Base-by-base conservation (phyloP, 2,113 vertebrate genomes). In the Apodemus speciosus region DNA sequence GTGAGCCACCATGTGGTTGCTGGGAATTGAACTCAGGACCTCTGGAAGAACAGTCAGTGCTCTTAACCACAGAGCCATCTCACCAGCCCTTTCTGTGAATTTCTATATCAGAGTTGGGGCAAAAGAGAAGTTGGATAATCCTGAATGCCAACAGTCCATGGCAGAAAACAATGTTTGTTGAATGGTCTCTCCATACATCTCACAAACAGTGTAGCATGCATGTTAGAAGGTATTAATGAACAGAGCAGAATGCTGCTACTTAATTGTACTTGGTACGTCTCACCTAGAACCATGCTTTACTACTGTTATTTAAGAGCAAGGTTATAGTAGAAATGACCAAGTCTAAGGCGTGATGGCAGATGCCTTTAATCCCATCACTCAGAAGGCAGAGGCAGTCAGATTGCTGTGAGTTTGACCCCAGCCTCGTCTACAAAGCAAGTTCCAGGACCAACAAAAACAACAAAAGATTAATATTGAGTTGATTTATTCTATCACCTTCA, bases 401-500 rank as follows among this genome's bases (percentile, higher is more conserved):
- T 64, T 30, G 27, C 25, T 64, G 60, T 64, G 60, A 64, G 60
- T 30, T 62, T 30, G 25, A 64, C 25, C 23, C 60, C 23, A 27
- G 9, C 25, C 60, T 62, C 8, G 60, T 62, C 60, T 62, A 62
- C 60, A 62, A 27, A 62, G 23, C 8, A 62, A 27, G 60, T 62
- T 25, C 7, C 60, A 62, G 60, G 9, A 64, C 27, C 53, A 56
- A 56, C 16, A 56, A 56, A 60, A 25, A 27, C 23, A 62, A 62
- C 9, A 76, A 79, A 87, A 89, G 13, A 43, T 75, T 84, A 51
- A 77, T 85, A 91, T 15, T 71, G 40, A 85, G 10, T 94, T 92
- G 64, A 72, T 90, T 60, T 56, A 68, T 21, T 76, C 62, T 89
- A 72, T 80, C 25, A 79, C 11, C 23, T 89, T 35, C 43, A 53